Base-by-base conservation (phyloP, 2,113 vertebrate species). In the Pelobates fuscus region DNA sequence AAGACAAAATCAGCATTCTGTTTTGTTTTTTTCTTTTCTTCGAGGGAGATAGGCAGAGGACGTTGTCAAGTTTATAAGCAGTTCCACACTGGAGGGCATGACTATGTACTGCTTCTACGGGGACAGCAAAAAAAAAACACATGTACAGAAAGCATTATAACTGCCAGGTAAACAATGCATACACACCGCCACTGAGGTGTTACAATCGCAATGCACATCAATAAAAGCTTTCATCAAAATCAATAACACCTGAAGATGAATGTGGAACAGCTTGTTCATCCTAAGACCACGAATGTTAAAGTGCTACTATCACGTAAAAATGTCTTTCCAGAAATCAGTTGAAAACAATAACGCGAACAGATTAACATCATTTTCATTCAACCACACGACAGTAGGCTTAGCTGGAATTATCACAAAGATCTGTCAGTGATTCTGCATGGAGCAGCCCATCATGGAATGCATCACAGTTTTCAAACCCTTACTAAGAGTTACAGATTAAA, bases 211-310 rank as follows among this genome's bases (percentile, higher is more conserved):
- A 62, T 12, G 59, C n/a, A 17, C 23, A 23, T 71, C 57, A 46
- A 72, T 72, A 72, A 32, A 63, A 24, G 43, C 59, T 63, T 72
- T 72, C 70, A 52, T 72, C 43, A 17, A 37, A 52, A 72, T 64
- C 60, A 63, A 72, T 72, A 72, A 26, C 37, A 52, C 30, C 43
- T 54, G 58, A 62, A 60, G 18, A 54, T 14, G 27, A 54, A 63
- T 29, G 21, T 6, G 44, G 26, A 64, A 54, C 21, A 63, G 18
- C 24, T 12, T 25, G 12, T 49, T 26, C n/a, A 10, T 24, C 58
- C 62, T 20, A n/a, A 71, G 43, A 17, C 44, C 15, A 14, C 10
- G 32, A 5, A 37, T 37, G 32, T 37, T 37, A n/a, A n/a, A n/a
- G n/a, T 37, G 10, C 1, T 37, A 37, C 32, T 1, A 37, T n/a